Evolutionary conservation across 2,797 vertebrate genomes (phyloP), one percentile per base, ranked within the genome.

Genomic region (Channa striata): DNA sequence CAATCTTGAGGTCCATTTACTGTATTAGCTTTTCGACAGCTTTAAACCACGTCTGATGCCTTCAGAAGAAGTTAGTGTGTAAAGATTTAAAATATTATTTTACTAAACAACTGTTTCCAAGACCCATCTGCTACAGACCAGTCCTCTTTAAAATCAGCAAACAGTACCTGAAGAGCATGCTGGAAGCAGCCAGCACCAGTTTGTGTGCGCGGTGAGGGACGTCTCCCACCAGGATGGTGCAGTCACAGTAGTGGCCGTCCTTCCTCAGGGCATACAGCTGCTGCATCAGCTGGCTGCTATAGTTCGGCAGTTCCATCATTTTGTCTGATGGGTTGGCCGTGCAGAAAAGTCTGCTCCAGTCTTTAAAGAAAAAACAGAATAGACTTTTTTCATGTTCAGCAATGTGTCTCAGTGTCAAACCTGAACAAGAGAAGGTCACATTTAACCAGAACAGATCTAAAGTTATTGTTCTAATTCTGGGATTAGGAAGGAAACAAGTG

Each of bases 161-260:
- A 42, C 43, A 42, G 1, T 89, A 93, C 92, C 92, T 97, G 85
- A 97, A 96, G 34, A 97, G 93, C 90, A 96, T 90, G 65, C 96
- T 97, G 87, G 96, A 96, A 5, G 96, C 96, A 0, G 95, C 95
- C 88, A 97, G 86, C 63, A 97, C 91, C 13, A 96, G 87, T 43
- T 96, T 96, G 68, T 97, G 97, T 1, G 95, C 96, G 2, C 88
- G 87, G 36, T 97, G 96, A 25, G 91, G 89, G 10, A 84, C 80
- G 1, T 92, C 91, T 2, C 95, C 95, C 11, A 95, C 86, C 69
- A 96, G 83, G 71, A 97, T 90, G 57, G 95, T 95, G 81, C 96
- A 97, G 85, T 96, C 95, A 5, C 96, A 97, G 89, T 96, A 96
- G 56, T 90, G 93, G 49, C 93, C 93, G 72, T 97, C 96, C 61